Base-by-base conservation (phyloP, 2,888 invertebrate genomes). In the Drosophila longiperda region DNA sequence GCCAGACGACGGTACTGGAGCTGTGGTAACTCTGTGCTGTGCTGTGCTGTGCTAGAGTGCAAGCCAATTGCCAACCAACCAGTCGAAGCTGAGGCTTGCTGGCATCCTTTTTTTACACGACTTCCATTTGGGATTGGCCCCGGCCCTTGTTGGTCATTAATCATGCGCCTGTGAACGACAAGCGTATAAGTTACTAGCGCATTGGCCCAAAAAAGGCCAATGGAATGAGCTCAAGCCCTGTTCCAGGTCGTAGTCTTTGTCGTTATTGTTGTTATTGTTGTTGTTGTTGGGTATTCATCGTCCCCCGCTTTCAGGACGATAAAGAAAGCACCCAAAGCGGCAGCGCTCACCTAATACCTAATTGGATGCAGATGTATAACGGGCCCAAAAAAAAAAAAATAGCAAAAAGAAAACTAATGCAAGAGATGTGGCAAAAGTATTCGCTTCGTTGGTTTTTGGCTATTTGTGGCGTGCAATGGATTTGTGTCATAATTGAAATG, bases 131-230 rank as follows among this genome's bases (percentile, higher is more conserved):
- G 83, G 80, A 68, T 75, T 83, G 80, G 71, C 89, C 80, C 73
- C 83, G 89, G 92, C 91, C 92, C 92, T 92, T 91, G 90, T 84
- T 88, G 90, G 88, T 89, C 92, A 91, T 91, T 92, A 91, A 91
- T 91, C 92, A 91, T 92, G 91, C 83, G 80, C 83, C 83, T 88
- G 83, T 84, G 82, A 84, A 82, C 84, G 90, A 84, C 91, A 82
- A 82, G 84, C 84, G 90, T 82, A 90, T 90, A 87, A 88, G 87
- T 84, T 83, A 89, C 85, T 88, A 88, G 86, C 78, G 76, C 75
- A 87, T 80, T 90, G 79, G 75, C 82, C 87, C 89, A 87, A 91
- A 91, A 90, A 91, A 88, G 82, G 87, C 90, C 77, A 87, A 77
- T 69, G 78, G 77, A 80, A 84, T 82, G 79, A 63, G 75, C 77